Base-by-base conservation (phyloP, 1,140 invertebrate genomes). In the Argopecten irradians region DNA sequence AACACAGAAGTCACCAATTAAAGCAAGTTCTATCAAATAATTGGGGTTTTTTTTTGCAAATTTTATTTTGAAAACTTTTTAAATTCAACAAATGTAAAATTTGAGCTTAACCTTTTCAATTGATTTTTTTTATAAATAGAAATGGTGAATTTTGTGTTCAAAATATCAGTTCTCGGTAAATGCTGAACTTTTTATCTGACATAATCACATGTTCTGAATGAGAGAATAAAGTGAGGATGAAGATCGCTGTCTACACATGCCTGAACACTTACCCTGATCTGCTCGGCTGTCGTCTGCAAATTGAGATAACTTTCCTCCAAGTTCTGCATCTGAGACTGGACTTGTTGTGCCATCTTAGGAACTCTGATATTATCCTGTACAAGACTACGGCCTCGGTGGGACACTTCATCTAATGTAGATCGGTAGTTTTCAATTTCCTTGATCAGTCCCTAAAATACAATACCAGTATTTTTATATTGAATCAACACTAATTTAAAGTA, bases 241-340 rank as follows among this genome's bases (percentile, higher is more conserved):
- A 28, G 55, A 71, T 71, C 11, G 55, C 55, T 71, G 8, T 71
- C 55, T 71, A 71, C 55, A 71, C n/a, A 88, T 43, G 71, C 7
- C 71, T n/a, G 71, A 7, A 5, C 55, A 91, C 94, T 94, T 91
- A 96, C 95, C 93, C 98, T 97, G 90, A 99, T 99, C 95, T 99
- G 98, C 34, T 98, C 94, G n/a, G 98, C 98, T 22, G 98, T 99
- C 55, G 97, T 97, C 33, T 99, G 94, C 19, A 99, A 95, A 0
- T 98, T 98, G 93, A 98, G 97, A 94, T 99, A 99, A 93, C 98
- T 99, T 32, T 99, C 98, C 93, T 98, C 98, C 5, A 99, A 97
- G 94, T 99, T 99, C 92, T 97, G 97, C 28, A 99, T 93, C 95
- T 99, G 98, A 36, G 97, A 97, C 83, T 98, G 97, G 43, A 99